Base-by-base conservation (phyloP, 2,888 invertebrate species). In the Autographa gamma region DNA sequence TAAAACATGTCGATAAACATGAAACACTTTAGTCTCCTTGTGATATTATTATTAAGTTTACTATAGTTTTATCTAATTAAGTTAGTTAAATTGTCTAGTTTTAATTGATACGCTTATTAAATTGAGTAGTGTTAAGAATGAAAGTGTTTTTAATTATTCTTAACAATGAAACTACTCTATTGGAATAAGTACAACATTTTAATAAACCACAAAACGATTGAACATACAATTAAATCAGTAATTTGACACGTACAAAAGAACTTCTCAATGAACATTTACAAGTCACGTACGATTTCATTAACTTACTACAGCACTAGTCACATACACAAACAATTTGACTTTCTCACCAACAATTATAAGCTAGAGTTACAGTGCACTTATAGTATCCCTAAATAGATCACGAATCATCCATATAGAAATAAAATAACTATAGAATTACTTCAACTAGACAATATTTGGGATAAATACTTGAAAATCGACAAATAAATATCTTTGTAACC, bases 41-140 rank as follows among this genome's bases (percentile, higher is more conserved):
- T 91, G 90, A 90, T 90, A 88, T 86, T 89, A 89, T 76, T 72
- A 74, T 70, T 87, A 87, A 68, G 61, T 52, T 77, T 52, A 69
- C n/a, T 62, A 54, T 66, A 14, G 19, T 60, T 64, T 41, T 60
- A 82, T 73, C 66, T 77, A 73, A 73, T 64, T 76, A 68, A 66
- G 34, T 76, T 76, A 67, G 69, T 69, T 76, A 52, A 43, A 56
- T 56, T 41, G 14, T 19, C 31, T 11, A 65, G 67, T 65, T 63
- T 61, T 67, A 67, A 38, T 18, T 6, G 62, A 19, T 66, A 25
- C 32, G 11, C 34, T 63, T 65, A 43, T 54, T 1, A 63, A 32
- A 58, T 31, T 9, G 18, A 14, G 2, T 78, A 64, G 71, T 16
- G 48, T 48, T 71, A 52, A 54, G 31, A 25, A 31, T 43, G 34